Percentiles rank a stretch among this genome's conserved stretches.
phyloP scores from a whole-genome alignment of 2,797 vertebrate species.

The Pogonophryne albipinna region DNA sequence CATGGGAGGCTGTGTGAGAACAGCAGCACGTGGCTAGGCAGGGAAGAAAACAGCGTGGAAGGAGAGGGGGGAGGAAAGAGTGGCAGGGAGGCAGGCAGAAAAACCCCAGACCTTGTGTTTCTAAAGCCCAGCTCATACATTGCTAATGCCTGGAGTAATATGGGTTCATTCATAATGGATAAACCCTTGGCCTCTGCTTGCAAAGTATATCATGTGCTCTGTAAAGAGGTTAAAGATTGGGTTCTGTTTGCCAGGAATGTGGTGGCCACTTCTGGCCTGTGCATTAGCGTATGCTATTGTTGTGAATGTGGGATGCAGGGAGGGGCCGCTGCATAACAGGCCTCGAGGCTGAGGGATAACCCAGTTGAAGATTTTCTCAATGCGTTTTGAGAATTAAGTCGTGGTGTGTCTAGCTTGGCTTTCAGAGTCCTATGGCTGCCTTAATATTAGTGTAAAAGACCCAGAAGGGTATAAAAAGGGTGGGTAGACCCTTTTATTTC shows the following conservation, averaged over 20 bases:
- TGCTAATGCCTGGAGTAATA: conserved; percentile 86
- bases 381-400: background rate
- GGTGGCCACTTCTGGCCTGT: conserved; percentile 63
- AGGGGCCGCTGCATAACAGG: conserved; percentile 49
- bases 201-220: conserved; percentile 83
- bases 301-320: conserved; percentile 47
- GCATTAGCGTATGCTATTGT: conserved; percentile 63
- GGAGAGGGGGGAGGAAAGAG: conserved; percentile 48
- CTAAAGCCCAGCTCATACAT: conserved; percentile 86
- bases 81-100: conserved; percentile 64
- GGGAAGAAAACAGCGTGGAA: conserved; percentile 40
- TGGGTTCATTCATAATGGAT: conserved; percentile 88
- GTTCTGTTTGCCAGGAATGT: conserved; percentile 76
- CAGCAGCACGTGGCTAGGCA: conserved; percentile 64
- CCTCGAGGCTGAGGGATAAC: conserved; percentile 11
- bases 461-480: conserved; percentile 28
- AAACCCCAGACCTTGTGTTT: conserved; percentile 79
- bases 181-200: conserved; percentile 72
- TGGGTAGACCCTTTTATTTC: conserved; percentile 25
- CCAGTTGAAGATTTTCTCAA: conserved; percentile 6
- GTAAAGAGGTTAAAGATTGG: conserved; percentile 85
- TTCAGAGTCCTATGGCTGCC: conserved; percentile 29
- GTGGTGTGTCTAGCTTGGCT: conserved; percentile 1
- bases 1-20: conserved; percentile 64
- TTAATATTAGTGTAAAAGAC: conserved; percentile 45